Conservation (phyloP, 2,113 vertebrate species). For the Grus americana region DNA sequence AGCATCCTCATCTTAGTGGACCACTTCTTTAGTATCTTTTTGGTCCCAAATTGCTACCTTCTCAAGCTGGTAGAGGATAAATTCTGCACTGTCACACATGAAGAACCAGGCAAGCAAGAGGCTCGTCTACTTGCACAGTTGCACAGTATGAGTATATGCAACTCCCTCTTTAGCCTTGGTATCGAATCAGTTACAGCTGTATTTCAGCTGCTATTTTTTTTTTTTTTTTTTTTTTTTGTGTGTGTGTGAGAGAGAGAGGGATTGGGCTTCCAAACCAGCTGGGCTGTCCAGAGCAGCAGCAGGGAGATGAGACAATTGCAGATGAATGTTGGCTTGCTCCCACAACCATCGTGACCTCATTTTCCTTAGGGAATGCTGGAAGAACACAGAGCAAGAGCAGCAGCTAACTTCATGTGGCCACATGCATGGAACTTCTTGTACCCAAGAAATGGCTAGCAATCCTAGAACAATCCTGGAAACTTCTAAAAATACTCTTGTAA, state of each 20-base stretch:
- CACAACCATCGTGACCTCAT: neutral
- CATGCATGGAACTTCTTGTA: neutral
- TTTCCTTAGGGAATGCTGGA: neutral
- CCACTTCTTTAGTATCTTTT: neutral
- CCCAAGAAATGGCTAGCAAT: neutral
- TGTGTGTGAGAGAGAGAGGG: no score
- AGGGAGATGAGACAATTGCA: neutral
- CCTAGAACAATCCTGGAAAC: neutral
- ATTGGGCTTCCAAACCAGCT: neutral
- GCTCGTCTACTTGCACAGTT: neutral
- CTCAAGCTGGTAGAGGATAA: neutral
- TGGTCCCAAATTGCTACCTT: neutral
- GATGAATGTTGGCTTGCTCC: constrained; percentile 13
- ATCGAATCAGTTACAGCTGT: neutral
- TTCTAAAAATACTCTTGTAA: neutral
- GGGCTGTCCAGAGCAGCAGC: neutral
- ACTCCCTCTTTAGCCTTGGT: neutral
- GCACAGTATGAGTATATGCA: neutral
- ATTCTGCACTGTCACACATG: neutral
- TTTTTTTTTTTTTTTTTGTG: no score
- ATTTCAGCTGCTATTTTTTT: neutral
- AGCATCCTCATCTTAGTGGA: neutral
- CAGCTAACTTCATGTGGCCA: neutral
- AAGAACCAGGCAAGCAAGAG: neutral
- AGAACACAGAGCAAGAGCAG: neutral